phyloP scores from a whole-genome alignment of 1,140 invertebrate species.

The Drosophila tani region DNA sequence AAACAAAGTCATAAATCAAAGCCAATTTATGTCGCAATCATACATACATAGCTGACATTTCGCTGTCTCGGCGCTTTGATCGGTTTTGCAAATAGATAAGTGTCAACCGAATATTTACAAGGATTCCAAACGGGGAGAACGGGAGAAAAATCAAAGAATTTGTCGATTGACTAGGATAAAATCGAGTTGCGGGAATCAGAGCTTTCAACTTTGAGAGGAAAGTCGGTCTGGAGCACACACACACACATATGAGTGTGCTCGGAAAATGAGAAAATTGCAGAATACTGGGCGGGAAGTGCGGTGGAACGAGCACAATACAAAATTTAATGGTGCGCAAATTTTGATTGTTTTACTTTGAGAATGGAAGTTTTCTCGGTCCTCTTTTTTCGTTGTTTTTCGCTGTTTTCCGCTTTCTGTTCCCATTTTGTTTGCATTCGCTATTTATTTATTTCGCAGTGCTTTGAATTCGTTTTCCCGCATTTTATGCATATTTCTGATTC shows the following conservation, averaged over 20 bases:
- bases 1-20: slow-evolving; percentile 67
- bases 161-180: slow-evolving; percentile 11
- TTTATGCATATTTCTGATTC: slow-evolving; percentile 76
- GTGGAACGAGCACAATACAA: slow-evolving; percentile 57
- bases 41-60: slow-evolving; percentile 55
- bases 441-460: slow-evolving; percentile 65
- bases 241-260: slow-evolving; percentile 5
- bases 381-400: background rate
- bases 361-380: slow-evolving; percentile 40
- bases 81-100: slow-evolving; percentile 51
- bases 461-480: slow-evolving; percentile 61
- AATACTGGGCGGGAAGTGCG: slow-evolving; percentile 13
- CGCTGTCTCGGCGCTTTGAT: slow-evolving; percentile 43
- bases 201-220: slow-evolving; percentile 21
- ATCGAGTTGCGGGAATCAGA: slow-evolving; percentile 18
- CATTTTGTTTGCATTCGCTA: slow-evolving; percentile 56
- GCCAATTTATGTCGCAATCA: slow-evolving; percentile 37
- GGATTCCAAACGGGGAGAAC: slow-evolving; percentile 7
- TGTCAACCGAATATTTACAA: slow-evolving; percentile 70
- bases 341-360: slow-evolving; percentile 75
- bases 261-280: slow-evolving; percentile 28
- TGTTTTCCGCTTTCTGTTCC: slow-evolving; percentile 12
- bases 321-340: slow-evolving; percentile 81
- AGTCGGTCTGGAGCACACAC: slow-evolving; percentile 40
- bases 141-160: slow-evolving; percentile 6